Evolutionary conservation across 2,797 vertebrate species (phyloP), one percentile per base, ranked within the genome.

Genomic region (Tiaroga cobitis): DNA sequence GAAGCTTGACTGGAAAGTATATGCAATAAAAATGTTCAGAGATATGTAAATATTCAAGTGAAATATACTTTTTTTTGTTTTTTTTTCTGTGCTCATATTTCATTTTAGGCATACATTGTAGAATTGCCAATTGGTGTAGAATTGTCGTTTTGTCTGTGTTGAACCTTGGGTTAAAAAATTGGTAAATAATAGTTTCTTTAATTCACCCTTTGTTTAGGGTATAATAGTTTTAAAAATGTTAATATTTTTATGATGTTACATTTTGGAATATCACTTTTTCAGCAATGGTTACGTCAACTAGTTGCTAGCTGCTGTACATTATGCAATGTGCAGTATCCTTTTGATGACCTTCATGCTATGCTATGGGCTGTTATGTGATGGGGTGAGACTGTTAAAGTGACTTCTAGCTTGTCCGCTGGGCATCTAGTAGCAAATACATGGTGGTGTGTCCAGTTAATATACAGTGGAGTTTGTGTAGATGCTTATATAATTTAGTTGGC

Each of bases 241-340:
- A 26, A 26, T 61, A 26, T 26, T 61, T n/a, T 29, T 16, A 15
- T 29, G 13, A 63, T 63, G 61, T 63, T 56, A 24, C 21, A 70
- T 78, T 78, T 43, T 59, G 67, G 4, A 21, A 34, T 43, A 79
- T 59, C 61, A 59, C 26, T 67, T 26, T 68, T 83, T 68, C 24
- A 76, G 29, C 16, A n/a, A 26, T 26, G 24, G 34, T 29, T 67
- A 37, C 18, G 2, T 67, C 19, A 49, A 72, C 26, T 68, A 26
- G 73, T 67, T 67, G 29, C 24, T 49, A 81, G 19, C 41, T 51
- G 79, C 19, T 26, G 34, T 51, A 65, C 59, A 32, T 65, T 46
- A 79, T 65, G 39, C 16, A 39, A 39, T 29, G 18, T 21, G 9
- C 34, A 15, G 24, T 54, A n/a, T 83, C 32, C 32, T 49, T 51